Evolutionary conservation across 2,113 vertebrate species (phyloP), one percentile per base, ranked within the genome.

Genomic region (Herpetotheres cachinnans): DNA sequence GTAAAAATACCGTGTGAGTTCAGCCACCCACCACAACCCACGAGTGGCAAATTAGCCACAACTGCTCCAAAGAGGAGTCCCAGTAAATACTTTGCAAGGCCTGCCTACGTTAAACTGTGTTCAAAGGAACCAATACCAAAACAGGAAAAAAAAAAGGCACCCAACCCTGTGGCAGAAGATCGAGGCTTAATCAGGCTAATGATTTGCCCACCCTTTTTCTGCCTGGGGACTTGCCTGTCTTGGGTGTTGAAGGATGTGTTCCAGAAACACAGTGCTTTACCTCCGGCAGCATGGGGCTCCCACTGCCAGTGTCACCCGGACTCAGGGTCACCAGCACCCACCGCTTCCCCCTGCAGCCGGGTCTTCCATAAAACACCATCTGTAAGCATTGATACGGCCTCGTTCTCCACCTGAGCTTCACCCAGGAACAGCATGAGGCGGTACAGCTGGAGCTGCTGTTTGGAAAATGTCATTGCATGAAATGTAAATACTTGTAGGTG

Each of bases 401-500:
- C 11, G 0, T 79, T 86, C 61, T 84, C 78, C 5, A 0, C 52
- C 40, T 76, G 36, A 84, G 66, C 47, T 55, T 63, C 65, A 24
- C 44, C 59, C 59, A 58, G 77, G 62, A 93, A 3, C 36, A 84
- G 69, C 44, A 26, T 3, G 7, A 89, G 76, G 54, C 0, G 0
- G 49, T 58, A 32, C 2, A 22, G 71, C 62, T 62, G 58, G 87
- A 92, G 74, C 62, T 69, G 62, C 11, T 27, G 36, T 86, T 91
- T 85, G 74, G 71, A 86, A 93, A 93, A 91, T 8, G 6, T 72
- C 4, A 0, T 80, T 87, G 42, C 66, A 29, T 66, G 82, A 82
- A 90, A 96, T 66, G 90, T 93, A 92, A 95, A 88, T 95, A 86
- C 83, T 96, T 91, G 84, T 87, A 76, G 86, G 78, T 65, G 89